Conservation (phyloP, 2,113 vertebrate genomes). For the Paraplagusia blochii region DNA sequence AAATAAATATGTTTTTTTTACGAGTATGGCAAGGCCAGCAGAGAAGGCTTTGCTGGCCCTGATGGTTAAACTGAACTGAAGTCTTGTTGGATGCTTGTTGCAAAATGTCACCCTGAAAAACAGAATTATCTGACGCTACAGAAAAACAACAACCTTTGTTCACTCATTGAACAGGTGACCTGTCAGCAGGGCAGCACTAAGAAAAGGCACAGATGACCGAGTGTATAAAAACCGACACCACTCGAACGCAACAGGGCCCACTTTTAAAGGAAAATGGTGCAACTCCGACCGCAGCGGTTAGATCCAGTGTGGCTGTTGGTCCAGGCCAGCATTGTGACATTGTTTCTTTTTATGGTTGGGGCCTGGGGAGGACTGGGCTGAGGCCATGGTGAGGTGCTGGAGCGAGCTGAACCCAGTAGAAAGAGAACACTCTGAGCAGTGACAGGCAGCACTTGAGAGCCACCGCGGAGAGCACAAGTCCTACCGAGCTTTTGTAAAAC, state of each 20-base stretch:
- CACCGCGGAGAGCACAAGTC: conserved; percentile 55
- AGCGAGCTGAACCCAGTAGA: conserved; percentile 49
- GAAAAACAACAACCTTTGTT: no score
- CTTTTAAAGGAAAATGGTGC: conserved; percentile 43
- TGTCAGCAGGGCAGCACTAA: conserved; percentile 5
- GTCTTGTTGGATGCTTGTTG: no score
- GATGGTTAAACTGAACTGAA: no score
- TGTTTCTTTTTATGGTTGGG: conserved; percentile 43
- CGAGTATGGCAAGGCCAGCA: no score
- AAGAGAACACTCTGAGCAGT: conserved; percentile 64
- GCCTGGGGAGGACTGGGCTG: conserved; percentile 45
- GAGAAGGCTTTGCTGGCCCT: no score
- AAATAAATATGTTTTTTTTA: no score
- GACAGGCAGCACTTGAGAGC: conserved; percentile 71
- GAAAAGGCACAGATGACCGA: conserved; percentile 19
- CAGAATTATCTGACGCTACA: no score
- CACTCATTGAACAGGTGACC: conserved; percentile 43
- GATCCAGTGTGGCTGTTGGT: conserved; percentile 27
- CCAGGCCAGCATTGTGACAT: conserved; percentile 46
- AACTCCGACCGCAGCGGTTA: conserved; percentile 44
- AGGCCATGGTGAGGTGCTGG: conserved; percentile 51
- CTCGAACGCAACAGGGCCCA: conserved; percentile 26
- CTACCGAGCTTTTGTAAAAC: conserved; percentile 62
- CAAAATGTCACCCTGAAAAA: no score
- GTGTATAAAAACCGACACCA: conserved; percentile 21